phyloP scores from a whole-genome alignment of 92 coral and sea anemone species.

The Phenganax marumi region DNA sequence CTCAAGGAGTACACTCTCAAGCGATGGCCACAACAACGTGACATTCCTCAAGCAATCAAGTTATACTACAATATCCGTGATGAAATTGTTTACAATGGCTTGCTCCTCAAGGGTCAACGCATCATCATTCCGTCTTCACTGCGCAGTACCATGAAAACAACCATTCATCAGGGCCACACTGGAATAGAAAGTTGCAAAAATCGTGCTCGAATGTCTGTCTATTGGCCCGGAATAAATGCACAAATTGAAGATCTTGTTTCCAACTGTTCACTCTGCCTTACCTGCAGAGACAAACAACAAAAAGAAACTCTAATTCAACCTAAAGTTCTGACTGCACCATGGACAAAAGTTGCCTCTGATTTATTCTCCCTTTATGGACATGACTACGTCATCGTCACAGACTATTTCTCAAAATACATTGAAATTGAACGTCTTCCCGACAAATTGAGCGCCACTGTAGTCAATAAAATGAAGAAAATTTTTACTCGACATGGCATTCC shows the following conservation, averaged over 20 bases:
- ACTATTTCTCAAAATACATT: background rate
- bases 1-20: constrained; percentile 29
- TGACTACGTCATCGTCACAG: background rate
- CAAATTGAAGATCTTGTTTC: background rate
- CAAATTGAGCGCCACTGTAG: constrained; percentile 5
- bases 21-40: constrained; percentile 37
- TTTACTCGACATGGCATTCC: background rate
- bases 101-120: background rate
- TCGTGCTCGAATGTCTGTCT: background rate
- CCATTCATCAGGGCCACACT: background rate
- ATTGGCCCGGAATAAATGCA: background rate
- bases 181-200: background rate
- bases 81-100: background rate
- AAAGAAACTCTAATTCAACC: background rate
- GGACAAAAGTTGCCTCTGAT: background rate
- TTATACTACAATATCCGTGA: background rate
- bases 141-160: background rate
- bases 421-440: background rate
- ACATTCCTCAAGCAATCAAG: background rate
- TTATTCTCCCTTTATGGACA: background rate
- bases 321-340: background rate
- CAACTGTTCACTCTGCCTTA: background rate
- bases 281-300: background rate
- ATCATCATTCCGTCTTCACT: background rate
- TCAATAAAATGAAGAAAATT: background rate